phyloP scores from a whole-genome alignment of 2,113 vertebrate genomes.

The Otis tarda region DNA sequence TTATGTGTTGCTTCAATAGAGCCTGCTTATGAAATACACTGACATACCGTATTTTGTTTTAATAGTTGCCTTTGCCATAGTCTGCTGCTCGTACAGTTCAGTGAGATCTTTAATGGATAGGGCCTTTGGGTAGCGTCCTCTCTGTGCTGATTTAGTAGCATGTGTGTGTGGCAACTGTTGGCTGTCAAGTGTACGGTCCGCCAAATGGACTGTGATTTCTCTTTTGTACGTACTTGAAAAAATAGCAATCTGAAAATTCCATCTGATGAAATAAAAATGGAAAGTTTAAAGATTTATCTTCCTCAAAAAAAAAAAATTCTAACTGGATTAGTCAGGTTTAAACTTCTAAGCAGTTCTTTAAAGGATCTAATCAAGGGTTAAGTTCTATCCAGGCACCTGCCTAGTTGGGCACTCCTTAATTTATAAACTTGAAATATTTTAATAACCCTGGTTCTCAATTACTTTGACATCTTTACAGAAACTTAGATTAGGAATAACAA shows the following conservation, averaged over 20 bases:
- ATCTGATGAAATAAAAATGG: background rate
- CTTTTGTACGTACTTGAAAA: background rate
- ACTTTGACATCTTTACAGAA: background rate
- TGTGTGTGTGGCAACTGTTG: background rate
- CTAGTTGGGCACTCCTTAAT: background rate
- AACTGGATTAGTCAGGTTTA: background rate
- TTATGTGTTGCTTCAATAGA: background rate
- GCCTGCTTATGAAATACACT: background rate
- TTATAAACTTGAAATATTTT: background rate
- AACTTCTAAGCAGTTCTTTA: background rate
- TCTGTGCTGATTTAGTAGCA: background rate
- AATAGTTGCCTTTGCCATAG: background rate
- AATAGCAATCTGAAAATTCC: background rate
- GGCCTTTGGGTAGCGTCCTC: background rate
- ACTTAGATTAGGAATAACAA: background rate
- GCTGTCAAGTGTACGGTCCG: background rate
- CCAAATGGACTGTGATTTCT: background rate
- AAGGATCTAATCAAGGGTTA: background rate
- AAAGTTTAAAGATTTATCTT: background rate
- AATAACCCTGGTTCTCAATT: background rate
- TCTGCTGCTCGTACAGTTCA: background rate
- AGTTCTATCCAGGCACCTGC: background rate
- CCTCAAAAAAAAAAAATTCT: background rate
- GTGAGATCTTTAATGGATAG: background rate
- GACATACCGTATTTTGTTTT: background rate